phyloP scores from a whole-genome alignment of 2,888 invertebrate genomes.

The Oegoconia quadripuncta region DNA sequence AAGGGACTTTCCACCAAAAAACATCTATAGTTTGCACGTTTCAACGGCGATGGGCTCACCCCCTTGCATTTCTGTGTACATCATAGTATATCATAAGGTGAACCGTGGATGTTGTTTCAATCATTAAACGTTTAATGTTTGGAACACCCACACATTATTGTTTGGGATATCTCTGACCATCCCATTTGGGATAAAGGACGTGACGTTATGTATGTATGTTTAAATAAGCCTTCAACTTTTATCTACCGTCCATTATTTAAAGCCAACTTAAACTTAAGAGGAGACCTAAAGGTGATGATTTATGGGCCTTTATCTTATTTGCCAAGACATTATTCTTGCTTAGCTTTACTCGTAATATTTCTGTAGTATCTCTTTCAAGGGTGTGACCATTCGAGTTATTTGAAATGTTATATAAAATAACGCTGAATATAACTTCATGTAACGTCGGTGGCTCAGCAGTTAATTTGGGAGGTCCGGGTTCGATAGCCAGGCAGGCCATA shows the following conservation, averaged over 20 bases:
- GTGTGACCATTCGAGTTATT: background rate
- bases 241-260: background rate
- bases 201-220: background rate
- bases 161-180: too few species aligned
- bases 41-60: too few species aligned
- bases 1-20: too few species aligned
- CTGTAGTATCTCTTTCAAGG: background rate
- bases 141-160: too few species aligned
- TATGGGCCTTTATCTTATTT: slow-evolving; percentile 13
- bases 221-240: background rate
- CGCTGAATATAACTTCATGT: background rate
- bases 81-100: too few species aligned
- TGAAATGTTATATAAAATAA: background rate
- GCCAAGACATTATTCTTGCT: slow-evolving; percentile 13
- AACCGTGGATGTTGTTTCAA: too few species aligned
- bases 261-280: background rate
- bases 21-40: too few species aligned
- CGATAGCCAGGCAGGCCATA: too few species aligned
- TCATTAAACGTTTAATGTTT: too few species aligned
- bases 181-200: background rate
- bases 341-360: slow-evolving; percentile 1
- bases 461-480: too few species aligned
- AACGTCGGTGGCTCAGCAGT: too few species aligned
- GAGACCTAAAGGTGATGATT: slow-evolving; percentile 7
- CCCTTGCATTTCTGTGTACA: too few species aligned